Evolutionary conservation across 2,797 vertebrate genomes (phyloP).

Genomic region (Erithacus rubecula): DNA sequence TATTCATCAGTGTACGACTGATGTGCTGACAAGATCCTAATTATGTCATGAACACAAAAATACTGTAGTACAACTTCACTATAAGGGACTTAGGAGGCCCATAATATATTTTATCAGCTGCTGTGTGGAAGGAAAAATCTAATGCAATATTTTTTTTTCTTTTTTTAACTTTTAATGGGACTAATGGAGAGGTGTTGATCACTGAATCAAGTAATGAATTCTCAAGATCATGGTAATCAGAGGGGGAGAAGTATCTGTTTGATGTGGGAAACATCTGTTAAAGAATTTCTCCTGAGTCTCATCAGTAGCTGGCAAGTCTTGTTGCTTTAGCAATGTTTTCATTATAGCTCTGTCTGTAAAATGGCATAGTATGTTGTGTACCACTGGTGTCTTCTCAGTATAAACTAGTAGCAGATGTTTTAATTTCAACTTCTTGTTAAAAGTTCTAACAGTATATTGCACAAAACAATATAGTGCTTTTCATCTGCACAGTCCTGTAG

Average conservation of each 20-base stretch:
- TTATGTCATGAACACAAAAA: constrained; percentile 35
- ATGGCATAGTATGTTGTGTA: constrained; percentile 4
- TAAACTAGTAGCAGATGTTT: background rate
- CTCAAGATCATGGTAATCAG: constrained; percentile 68
- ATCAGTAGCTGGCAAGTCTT: constrained; percentile 59
- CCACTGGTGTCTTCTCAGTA: constrained; percentile 9
- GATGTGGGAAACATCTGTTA: constrained; percentile 74
- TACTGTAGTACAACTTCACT: background rate
- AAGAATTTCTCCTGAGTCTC: constrained; percentile 67
- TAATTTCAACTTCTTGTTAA: background rate
- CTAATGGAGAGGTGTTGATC: constrained; percentile 54
- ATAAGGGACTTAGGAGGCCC: background rate
- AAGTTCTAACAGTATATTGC: background rate
- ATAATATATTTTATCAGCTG: constrained; percentile 34
- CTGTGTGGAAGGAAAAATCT: constrained; percentile 34
- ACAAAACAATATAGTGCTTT: background rate
- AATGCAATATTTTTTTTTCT: constrained; percentile 33
- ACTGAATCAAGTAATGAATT: constrained; percentile 67
- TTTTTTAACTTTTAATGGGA: constrained; percentile 33
- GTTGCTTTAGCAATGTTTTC: constrained; percentile 51
- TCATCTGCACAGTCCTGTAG: background rate
- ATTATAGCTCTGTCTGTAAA: constrained; percentile 51
- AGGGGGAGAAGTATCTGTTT: constrained; percentile 69
- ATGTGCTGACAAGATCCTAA: constrained; percentile 47
- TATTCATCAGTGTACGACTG: constrained; percentile 7